Conservation (phyloP, 2,113 vertebrate genomes). For the Rhinolophus sinicus region DNA sequence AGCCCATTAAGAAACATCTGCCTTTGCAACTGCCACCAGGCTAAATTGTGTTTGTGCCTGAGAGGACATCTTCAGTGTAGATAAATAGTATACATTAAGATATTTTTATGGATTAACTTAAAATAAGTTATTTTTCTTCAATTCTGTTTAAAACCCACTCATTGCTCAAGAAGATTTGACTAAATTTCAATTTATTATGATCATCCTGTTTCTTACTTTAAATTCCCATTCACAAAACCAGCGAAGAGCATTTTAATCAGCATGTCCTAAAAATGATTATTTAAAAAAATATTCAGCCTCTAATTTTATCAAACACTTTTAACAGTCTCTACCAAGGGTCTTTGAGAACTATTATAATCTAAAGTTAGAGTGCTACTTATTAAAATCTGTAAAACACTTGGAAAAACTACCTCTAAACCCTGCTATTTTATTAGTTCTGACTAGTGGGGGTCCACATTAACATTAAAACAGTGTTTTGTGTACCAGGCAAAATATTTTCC, state of each 20-base stretch:
- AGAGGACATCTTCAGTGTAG: not conserved
- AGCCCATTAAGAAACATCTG: conserved; percentile 41
- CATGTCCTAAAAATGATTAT: conserved; percentile 1
- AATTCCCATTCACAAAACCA: not conserved
- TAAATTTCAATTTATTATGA: not conserved
- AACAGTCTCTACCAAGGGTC: not conserved
- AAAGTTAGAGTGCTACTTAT: not conserved
- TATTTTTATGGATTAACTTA: conserved; percentile 11
- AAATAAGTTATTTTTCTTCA: not conserved
- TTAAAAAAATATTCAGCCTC: not conserved
- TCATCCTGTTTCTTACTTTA: not conserved
- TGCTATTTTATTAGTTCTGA: not conserved
- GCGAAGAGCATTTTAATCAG: not conserved
- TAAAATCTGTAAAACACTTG: not conserved
- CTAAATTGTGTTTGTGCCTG: not conserved
- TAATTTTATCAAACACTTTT: not conserved
- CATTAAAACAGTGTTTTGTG: not conserved
- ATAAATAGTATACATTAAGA: not conserved
- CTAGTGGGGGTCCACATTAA: not conserved
- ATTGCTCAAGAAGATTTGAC: not conserved
- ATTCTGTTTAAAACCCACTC: not conserved
- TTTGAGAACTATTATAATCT: not conserved
- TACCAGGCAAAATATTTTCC: not conserved
- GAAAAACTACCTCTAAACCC: not conserved
- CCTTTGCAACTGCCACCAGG: not conserved